Evolutionary conservation across 1,140 invertebrate genomes (phyloP), one percentile per base, ranked within the genome.

Genomic region (Eufriesea mexicana): DNA sequence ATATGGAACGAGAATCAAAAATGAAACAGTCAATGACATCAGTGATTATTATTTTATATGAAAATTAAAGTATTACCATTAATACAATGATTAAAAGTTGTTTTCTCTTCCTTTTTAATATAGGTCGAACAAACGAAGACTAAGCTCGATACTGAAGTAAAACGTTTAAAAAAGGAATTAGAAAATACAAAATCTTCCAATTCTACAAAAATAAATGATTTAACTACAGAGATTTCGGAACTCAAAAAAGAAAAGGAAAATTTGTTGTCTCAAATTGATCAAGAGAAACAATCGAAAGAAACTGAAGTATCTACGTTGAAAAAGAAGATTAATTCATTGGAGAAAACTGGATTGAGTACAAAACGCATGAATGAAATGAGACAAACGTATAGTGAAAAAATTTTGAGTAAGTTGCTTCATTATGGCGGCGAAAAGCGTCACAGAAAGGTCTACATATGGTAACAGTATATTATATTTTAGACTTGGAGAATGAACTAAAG

Each of bases 341-440:
- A 96, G 90, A 95, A 96, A 83, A 95, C 95, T 68, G 95, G 95
- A 45, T 93, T 95, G 28, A 95, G 95, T 57, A 95, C 95, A 9
- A 96, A 96, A 89, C 96, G 96, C 87, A 95, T 96, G 83, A 94
- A 95, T 45, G 96, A 96, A 87, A 90, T 96, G 61, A 96, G 96
- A 88, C 95, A 96, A 89, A 96, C 96, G 89, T 95, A 96, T 84
- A 95, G 96, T 91, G 96, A 96, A 70, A 95, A 95, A 90, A 95
- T 97, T 84, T 95, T 96, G 90, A 96, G 96, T 97, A 94, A 94
- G 92, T 91, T 84, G 25, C 68, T 72, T 62, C 16, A 23, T 54
- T 57, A 47, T 68, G 59, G 0, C 47, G 9, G 28, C 5, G 14
- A 4, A 5, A 62, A 45, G 18, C 6, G 20, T 28, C 25, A 45